phyloP scores from a whole-genome alignment of 2,113 vertebrate species.

The Chrysochloris asiatica region DNA sequence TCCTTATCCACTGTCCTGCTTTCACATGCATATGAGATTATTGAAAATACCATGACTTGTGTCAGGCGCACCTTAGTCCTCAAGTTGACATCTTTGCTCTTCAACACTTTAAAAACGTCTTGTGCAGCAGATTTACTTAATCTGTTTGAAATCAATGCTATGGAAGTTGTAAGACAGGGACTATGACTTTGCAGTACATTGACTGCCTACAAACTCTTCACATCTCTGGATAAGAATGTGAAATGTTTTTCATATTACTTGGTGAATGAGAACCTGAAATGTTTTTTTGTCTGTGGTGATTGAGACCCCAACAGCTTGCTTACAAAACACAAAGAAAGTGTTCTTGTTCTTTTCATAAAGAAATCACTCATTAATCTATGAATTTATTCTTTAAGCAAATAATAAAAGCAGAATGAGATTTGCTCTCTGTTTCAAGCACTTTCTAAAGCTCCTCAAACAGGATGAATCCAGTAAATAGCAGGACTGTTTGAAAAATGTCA shows the following conservation, averaged over 20 bases:
- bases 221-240: constrained; percentile 18
- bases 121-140: too few species aligned
- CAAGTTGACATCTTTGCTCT: too few species aligned
- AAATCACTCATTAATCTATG: constrained; percentile 65
- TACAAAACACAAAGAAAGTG: constrained; percentile 43
- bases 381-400: constrained; percentile 76
- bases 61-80: too few species aligned
- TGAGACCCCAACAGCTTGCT: constrained; percentile 72
- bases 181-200: constrained; percentile 66
- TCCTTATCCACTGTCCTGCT: too few species aligned
- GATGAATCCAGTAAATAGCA: constrained; percentile 80
- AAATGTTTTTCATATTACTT: constrained; percentile 16
- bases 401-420: constrained; percentile 61
- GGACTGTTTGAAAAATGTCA: constrained; percentile 78
- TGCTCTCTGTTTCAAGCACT: constrained; percentile 73
- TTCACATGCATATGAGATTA: too few species aligned
- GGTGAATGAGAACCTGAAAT: constrained; percentile 69
- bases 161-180: neutral
- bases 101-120: too few species aligned
- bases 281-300: constrained; percentile 73
- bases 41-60: too few species aligned
- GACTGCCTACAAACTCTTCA: constrained; percentile 67
- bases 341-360: constrained; percentile 55
- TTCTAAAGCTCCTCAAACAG: constrained; percentile 79
- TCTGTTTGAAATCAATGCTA: constrained; percentile 8